phyloP scores from a whole-genome alignment of 1,140 invertebrate genomes.

The Telenomus remus region DNA sequence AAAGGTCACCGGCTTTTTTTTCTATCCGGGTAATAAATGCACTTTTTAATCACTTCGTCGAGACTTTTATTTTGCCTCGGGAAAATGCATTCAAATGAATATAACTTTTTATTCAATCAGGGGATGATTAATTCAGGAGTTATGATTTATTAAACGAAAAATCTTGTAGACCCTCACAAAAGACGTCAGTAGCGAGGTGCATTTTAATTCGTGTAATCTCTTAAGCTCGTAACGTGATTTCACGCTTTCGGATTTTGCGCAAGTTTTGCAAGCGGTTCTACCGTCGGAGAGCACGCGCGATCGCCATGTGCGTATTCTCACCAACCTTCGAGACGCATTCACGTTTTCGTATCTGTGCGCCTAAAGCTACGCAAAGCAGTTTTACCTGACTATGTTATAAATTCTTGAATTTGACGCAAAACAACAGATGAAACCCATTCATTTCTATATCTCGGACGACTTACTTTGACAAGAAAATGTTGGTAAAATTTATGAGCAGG shows the following conservation, averaged over 20 bases:
- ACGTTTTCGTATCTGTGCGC: slow-evolving; percentile 37
- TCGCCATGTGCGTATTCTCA: slow-evolving; percentile 47
- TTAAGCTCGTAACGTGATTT: slow-evolving; percentile 69
- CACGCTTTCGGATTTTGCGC: slow-evolving; percentile 67
- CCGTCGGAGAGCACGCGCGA: slow-evolving; percentile 41
- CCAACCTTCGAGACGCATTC: slow-evolving; percentile 41
- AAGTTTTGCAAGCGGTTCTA: slow-evolving; percentile 55
- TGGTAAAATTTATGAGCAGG: too few species aligned
- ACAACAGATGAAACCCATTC: slow-evolving; percentile 32
- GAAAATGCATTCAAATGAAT: too few species aligned
- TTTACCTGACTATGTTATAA: slow-evolving; percentile 50
- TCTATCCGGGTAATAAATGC: neutral
- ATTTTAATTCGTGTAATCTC: slow-evolving; percentile 68
- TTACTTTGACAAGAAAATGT: too few species aligned
- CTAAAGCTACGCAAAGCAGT: slow-evolving; percentile 44
- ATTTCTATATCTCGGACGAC: neutral
- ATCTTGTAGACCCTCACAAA: neutral
- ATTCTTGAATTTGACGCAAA: slow-evolving; percentile 15
- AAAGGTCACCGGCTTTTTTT: too few species aligned
- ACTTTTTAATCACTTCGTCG: neutral
- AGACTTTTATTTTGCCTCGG: neutral
- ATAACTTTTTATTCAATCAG: too few species aligned
- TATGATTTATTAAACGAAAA: neutral
- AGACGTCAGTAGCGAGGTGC: slow-evolving; percentile 54
- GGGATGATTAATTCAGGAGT: neutral